Evolutionary conservation across 2,797 vertebrate species (phyloP).

Genomic region (Champsocephalus gunnari): DNA sequence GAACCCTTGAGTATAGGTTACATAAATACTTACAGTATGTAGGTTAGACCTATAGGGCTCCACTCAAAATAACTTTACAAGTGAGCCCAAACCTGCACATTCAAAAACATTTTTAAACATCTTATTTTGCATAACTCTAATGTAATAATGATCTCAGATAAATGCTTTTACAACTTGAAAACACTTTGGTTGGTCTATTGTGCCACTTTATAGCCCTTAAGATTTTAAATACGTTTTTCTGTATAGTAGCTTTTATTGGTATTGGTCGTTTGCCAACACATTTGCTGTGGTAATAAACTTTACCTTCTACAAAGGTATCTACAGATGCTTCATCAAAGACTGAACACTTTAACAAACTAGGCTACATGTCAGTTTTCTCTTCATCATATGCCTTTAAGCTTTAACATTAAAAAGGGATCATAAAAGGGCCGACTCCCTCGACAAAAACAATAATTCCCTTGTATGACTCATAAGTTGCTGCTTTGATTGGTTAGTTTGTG

Average conservation of each 20-base stretch:
- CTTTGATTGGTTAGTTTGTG: too few species aligned
- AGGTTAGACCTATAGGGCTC: background rate
- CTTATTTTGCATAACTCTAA: background rate
- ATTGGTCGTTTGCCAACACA: background rate
- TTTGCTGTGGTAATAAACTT: background rate
- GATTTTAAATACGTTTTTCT: background rate
- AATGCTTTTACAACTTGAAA: background rate
- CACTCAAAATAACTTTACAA: constrained; percentile 1
- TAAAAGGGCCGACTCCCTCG: too few species aligned
- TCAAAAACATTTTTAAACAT: background rate
- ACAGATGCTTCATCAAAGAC: background rate
- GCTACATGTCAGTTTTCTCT: background rate
- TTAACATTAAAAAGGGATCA: background rate
- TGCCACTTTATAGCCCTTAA: background rate
- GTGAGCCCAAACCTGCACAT: background rate
- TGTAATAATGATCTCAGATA: background rate
- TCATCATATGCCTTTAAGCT: background rate
- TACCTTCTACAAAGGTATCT: background rate
- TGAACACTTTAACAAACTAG: background rate
- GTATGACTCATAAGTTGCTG: too few species aligned
- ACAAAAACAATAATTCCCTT: too few species aligned
- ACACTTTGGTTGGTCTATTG: background rate
- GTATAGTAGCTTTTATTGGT: background rate
- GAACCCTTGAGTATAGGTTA: background rate
- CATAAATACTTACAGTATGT: background rate